These are phyloP conservation scores for Uria lomvia DNA, from an alignment of 2,113 vertebrate species.

Conservation along the genomic window DNA sequence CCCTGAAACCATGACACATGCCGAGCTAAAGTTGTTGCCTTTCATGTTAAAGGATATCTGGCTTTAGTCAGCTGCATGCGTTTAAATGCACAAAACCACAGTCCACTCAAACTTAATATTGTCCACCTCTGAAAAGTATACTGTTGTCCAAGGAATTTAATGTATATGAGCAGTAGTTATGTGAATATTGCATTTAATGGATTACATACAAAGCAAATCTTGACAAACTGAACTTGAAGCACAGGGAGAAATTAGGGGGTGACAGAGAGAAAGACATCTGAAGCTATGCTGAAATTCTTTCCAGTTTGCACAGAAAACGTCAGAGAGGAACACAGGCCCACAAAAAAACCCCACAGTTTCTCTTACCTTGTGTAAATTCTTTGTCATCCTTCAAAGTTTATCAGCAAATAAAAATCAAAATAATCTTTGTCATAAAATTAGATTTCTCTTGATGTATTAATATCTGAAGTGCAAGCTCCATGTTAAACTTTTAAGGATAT, in stretches of 20 bases:
- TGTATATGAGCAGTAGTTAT: neutral
- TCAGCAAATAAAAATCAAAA: neutral
- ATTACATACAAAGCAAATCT: neutral
- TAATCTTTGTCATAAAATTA: neutral
- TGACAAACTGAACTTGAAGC: neutral
- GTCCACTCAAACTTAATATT: neutral
- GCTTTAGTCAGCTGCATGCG: neutral
- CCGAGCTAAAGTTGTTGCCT: neutral
- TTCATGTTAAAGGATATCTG: neutral
- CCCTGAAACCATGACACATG: too few species aligned
- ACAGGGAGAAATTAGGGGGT: neutral
- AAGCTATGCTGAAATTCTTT: neutral
- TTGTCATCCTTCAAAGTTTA: neutral
- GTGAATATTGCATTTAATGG: neutral
- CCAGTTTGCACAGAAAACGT: neutral
- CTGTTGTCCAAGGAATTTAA: neutral
- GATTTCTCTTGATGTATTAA: neutral
- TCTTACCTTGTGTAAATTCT: neutral
- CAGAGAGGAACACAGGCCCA: neutral
- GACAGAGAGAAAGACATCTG: neutral
- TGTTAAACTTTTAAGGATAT: neutral
- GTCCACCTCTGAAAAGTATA: neutral
- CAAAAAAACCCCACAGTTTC: fast-evolving
- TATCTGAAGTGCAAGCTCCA: neutral
- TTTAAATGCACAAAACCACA: neutral